phyloP scores from a whole-genome alignment of 2,888 invertebrate genomes.

The Athripsodes cinereus region DNA sequence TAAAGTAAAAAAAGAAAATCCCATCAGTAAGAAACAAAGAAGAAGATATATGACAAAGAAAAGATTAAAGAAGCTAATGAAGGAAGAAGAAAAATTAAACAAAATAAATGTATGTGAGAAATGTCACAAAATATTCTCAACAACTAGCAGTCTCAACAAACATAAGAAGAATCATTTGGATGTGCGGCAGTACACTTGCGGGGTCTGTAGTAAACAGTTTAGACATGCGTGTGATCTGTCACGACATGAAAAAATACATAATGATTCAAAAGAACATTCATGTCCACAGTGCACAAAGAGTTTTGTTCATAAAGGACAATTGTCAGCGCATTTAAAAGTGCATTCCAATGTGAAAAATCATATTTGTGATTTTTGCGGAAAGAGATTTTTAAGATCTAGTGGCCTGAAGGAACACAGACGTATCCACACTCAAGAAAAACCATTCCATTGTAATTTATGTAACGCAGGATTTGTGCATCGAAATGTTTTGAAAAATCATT shows the following conservation, averaged over 20 bases:
- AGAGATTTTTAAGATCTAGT: background rate
- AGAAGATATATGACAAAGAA: background rate
- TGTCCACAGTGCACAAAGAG: slow-evolving; percentile 10
- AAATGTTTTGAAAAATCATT: slow-evolving; percentile 6
- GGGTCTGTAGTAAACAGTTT: background rate
- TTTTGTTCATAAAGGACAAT: background rate
- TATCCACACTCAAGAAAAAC: background rate
- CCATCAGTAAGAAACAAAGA: background rate
- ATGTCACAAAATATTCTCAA: background rate
- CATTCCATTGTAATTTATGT: slow-evolving; percentile 3
- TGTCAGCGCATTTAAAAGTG: slow-evolving; percentile 3
- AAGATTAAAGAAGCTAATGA: background rate
- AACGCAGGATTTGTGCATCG: background rate
- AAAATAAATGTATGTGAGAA: background rate
- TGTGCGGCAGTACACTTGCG: background rate
- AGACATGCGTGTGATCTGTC: slow-evolving; percentile 6
- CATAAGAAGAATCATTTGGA: slow-evolving; percentile 3
- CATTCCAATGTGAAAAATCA: slow-evolving; percentile 6
- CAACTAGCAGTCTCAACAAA: background rate
- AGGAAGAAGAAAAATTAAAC: background rate
- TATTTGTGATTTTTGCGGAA: slow-evolving; percentile 8
- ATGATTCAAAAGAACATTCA: slow-evolving; percentile 3
- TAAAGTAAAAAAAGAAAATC: background rate
- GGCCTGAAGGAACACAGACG: background rate
- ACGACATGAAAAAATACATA: slow-evolving; percentile 8